A percentile compares a stretch with the other conserved stretches of the same genome.
phyloP scores from a whole-genome alignment of 2,113 vertebrate genomes.

The Catagonus wagneri region DNA sequence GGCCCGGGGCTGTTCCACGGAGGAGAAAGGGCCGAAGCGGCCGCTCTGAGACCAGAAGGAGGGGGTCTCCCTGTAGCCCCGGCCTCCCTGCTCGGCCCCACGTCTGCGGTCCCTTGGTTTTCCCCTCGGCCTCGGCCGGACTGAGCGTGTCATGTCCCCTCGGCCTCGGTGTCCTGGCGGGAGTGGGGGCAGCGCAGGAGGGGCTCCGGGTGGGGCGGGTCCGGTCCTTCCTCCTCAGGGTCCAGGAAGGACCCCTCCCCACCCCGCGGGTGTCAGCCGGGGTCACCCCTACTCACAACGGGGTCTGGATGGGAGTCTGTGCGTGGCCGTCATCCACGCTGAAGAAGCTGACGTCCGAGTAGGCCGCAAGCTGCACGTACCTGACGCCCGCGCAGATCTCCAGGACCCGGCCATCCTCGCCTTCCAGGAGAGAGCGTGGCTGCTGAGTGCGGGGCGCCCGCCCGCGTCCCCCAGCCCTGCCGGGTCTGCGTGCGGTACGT shows the following conservation, averaged over 20 bases:
- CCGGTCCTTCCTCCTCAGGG: too few species aligned
- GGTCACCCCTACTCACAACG: constrained; percentile 78
- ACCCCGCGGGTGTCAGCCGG: fast-evolving
- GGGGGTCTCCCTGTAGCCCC: fast-evolving
- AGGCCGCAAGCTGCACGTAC: constrained; percentile 18
- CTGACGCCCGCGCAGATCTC: constrained; percentile 76
- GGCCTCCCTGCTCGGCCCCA: not conserved
- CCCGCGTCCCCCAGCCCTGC: not conserved
- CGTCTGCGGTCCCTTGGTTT: not conserved
- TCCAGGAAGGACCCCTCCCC: not conserved
- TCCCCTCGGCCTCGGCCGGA: fast-evolving
- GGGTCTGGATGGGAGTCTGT: constrained; percentile 72
- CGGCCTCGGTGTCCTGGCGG: fast-evolving
- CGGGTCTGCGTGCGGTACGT: not conserved
- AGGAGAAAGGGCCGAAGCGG: not conserved
- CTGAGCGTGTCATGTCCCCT: fast-evolving
- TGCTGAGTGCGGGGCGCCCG: not conserved
- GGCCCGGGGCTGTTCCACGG: not conserved
- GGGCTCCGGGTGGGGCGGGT: too few species aligned
- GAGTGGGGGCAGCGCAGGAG: not conserved
- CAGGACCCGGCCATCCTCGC: constrained; percentile 76
- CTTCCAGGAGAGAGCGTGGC: constrained; percentile 58
- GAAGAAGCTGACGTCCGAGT: constrained; percentile 69
- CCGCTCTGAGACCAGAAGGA: not conserved
- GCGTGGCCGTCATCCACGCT: constrained; percentile 64